phyloP scores from a whole-genome alignment of 2,797 vertebrate genomes.

The Cephalopachus bancanus region DNA sequence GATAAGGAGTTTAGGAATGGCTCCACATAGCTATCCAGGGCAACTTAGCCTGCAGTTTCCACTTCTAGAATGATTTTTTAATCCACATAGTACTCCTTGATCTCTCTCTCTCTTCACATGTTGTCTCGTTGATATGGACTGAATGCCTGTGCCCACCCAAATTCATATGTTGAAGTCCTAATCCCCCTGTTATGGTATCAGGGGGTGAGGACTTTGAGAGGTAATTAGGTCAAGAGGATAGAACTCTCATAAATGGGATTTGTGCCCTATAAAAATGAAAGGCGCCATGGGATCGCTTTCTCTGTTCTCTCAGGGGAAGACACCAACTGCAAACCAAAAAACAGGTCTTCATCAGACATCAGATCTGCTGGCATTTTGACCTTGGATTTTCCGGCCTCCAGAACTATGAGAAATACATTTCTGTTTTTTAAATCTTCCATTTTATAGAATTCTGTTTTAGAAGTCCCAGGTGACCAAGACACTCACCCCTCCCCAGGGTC shows the following conservation, averaged over 20 bases:
- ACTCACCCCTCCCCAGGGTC: neutral
- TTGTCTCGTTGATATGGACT: neutral
- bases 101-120: neutral
- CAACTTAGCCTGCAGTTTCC: neutral
- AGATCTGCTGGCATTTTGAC: neutral
- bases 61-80: neutral
- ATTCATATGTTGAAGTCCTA: neutral
- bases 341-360: neutral
- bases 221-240: neutral
- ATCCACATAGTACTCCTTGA: accelerated
- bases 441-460: neutral
- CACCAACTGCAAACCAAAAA: neutral
- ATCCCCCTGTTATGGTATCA: neutral
- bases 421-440: neutral
- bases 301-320: neutral
- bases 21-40: neutral
- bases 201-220: neutral
- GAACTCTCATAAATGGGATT: neutral
- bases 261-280: neutral
- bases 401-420: neutral
- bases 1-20: neutral
- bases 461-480: neutral
- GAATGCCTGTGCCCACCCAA: neutral
- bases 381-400: neutral
- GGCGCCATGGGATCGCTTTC: neutral